Evolutionary conservation across 1,140 invertebrate genomes (phyloP).

Genomic region (Anoplolepis gracilipes): DNA sequence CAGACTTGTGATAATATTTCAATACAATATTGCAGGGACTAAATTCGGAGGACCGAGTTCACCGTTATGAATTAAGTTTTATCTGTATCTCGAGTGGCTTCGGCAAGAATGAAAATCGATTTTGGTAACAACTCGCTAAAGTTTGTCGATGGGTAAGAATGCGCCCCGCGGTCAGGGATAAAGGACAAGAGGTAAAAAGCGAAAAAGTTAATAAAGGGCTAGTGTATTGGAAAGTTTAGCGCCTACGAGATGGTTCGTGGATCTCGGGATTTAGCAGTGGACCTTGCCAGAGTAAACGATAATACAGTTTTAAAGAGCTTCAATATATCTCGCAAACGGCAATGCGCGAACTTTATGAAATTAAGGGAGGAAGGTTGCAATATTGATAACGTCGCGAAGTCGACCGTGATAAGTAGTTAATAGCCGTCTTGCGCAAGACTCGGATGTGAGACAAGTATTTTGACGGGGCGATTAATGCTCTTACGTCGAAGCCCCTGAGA

Average conservation of each 20-base stretch:
- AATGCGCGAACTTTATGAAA: slow-evolving; percentile 57
- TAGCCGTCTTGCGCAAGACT: neutral
- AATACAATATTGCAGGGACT: neutral
- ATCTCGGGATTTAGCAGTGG: slow-evolving; percentile 61
- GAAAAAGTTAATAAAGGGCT: slow-evolving; percentile 68
- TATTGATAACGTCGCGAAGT: slow-evolving; percentile 63
- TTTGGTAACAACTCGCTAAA: slow-evolving; percentile 30
- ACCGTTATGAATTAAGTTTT: slow-evolving; percentile 32
- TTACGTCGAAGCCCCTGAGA: slow-evolving; percentile 48
- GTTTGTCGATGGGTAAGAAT: slow-evolving; percentile 18
- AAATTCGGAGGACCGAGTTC: neutral
- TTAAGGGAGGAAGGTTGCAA: slow-evolving; percentile 44
- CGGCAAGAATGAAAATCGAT: slow-evolving; percentile 59
- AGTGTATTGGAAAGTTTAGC: slow-evolving; percentile 66
- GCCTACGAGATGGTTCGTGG: slow-evolving; percentile 67
- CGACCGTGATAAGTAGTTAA: slow-evolving; percentile 34
- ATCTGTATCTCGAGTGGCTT: slow-evolving; percentile 4
- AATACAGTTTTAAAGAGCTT: slow-evolving; percentile 68
- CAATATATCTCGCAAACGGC: slow-evolving; percentile 25
- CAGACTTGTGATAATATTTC: neutral
- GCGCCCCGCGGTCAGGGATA: neutral
- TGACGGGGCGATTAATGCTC: slow-evolving; percentile 52
- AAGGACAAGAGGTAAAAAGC: slow-evolving; percentile 16
- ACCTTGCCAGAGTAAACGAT: slow-evolving; percentile 56
- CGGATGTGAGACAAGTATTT: slow-evolving; percentile 24